Conservation (phyloP, 2,113 vertebrate species). For the Mellivora capensis region DNA sequence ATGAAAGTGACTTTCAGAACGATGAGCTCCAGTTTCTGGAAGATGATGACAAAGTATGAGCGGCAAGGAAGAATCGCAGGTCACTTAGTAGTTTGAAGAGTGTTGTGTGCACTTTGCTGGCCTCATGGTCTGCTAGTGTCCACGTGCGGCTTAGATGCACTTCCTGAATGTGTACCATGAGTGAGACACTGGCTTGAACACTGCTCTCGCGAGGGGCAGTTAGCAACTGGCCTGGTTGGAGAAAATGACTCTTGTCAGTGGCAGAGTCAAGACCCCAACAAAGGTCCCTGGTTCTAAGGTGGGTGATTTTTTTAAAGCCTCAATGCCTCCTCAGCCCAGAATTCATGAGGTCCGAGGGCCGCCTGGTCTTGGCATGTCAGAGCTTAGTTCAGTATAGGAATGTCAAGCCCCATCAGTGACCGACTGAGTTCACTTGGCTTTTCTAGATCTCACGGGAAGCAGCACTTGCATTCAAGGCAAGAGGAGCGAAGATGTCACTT, state of each 20-base stretch:
- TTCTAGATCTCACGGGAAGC: not conserved
- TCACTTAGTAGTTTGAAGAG: too few relatives aligned
- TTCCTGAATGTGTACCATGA: fast-evolving
- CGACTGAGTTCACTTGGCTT: not conserved
- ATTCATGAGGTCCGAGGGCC: not conserved
- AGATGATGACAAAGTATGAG: not conserved
- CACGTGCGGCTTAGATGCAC: fast-evolving
- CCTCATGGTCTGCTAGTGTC: not conserved
- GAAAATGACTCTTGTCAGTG: not conserved
- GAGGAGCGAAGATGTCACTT: not conserved
- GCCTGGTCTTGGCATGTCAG: not conserved
- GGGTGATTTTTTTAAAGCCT: not conserved
- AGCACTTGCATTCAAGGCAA: not conserved
- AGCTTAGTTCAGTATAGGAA: not conserved
- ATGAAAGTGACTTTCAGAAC: not conserved
- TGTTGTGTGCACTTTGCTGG: fast-evolving
- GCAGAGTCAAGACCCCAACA: not conserved
- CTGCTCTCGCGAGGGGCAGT: too few relatives aligned
- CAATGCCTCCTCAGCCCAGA: not conserved
- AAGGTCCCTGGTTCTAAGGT: not conserved
- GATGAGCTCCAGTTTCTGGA: not conserved
- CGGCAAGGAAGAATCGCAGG: not conserved
- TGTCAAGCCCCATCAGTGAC: not conserved
- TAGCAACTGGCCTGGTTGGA: not conserved
- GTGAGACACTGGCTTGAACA: not conserved